Percentiles rank a stretch among this genome's conserved stretches.
phyloP scores from a whole-genome alignment of 2,888 invertebrate genomes.

The Toxonevra muliebris region DNA sequence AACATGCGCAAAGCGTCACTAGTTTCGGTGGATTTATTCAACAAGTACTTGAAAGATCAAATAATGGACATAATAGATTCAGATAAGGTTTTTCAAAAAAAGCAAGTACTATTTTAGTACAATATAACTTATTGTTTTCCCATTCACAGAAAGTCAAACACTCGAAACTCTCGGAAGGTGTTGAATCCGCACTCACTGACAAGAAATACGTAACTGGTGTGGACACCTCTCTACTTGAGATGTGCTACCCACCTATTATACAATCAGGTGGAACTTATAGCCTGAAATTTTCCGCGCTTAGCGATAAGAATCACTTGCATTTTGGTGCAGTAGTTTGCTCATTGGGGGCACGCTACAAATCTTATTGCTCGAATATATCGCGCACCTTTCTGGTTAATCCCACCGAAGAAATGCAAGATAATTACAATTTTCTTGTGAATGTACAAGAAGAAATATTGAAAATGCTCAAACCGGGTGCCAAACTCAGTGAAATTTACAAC shows the following conservation, averaged over 20 bases:
- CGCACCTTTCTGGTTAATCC: constrained; percentile 97
- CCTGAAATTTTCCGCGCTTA: constrained; percentile 94
- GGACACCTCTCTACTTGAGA: constrained; percentile 89
- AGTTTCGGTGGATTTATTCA: constrained; percentile 94
- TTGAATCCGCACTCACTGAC: constrained; percentile 91
- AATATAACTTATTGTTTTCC: constrained; percentile 57
- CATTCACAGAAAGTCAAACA: constrained; percentile 91
- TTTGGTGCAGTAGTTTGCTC: constrained; percentile 97
- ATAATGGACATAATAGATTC: constrained; percentile 99
- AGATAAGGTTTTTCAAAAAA: constrained; percentile 75
- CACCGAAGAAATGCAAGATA: constrained; percentile 77
- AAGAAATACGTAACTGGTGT: constrained; percentile 94
- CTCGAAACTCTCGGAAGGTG: constrained; percentile 91
- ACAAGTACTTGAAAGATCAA: constrained; percentile 95
- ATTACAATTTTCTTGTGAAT: constrained; percentile 90
- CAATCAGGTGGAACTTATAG: constrained; percentile 99
- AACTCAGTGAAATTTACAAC: constrained; percentile 88
- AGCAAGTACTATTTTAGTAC: constrained; percentile 10
- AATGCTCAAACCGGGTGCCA: constrained; percentile 81
- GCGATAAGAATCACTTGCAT: constrained; percentile 93
- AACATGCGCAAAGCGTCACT: constrained; percentile 92
- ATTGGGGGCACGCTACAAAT: constrained; percentile 93
- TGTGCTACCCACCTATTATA: constrained; percentile 98
- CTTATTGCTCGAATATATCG: constrained; percentile 97
- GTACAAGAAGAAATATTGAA: constrained; percentile 92